Conservation (phyloP, 2,888 invertebrate genomes). For the Drosophila picticornis region DNA sequence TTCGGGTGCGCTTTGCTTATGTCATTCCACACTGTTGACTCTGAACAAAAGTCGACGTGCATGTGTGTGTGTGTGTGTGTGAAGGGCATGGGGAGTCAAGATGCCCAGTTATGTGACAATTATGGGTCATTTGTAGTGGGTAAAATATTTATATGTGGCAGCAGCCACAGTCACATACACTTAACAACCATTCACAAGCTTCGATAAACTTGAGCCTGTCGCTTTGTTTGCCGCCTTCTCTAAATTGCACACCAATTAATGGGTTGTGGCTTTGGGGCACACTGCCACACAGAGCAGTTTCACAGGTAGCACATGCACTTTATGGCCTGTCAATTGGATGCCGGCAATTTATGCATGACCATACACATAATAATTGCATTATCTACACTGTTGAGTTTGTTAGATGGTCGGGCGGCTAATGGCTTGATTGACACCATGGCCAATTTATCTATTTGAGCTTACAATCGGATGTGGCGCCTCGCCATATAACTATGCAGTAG, state of each 20-base stretch:
- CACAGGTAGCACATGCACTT: slow-evolving; percentile 15
- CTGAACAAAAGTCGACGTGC: slow-evolving; percentile 71
- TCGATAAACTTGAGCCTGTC: slow-evolving; percentile 37
- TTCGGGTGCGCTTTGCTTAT: slow-evolving; percentile 18
- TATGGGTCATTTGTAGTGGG: slow-evolving; percentile 66
- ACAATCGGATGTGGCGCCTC: background rate
- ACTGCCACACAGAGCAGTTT: slow-evolving; percentile 1
- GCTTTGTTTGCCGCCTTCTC: slow-evolving; percentile 6
- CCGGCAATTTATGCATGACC: slow-evolving; percentile 3
- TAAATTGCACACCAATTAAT: slow-evolving; percentile 40
- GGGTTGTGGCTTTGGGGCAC: slow-evolving; percentile 29
- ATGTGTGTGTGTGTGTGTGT: background rate
- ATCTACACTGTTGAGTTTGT: slow-evolving; percentile 3
- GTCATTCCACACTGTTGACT: slow-evolving; percentile 74
- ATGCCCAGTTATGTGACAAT: slow-evolving; percentile 65
- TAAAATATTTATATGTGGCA: slow-evolving; percentile 47
- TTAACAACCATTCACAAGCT: slow-evolving; percentile 6
- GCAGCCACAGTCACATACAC: slow-evolving; percentile 6
- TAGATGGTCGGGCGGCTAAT: background rate
- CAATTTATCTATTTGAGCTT: background rate
- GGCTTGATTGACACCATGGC: slow-evolving; percentile 20
- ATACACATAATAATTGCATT: slow-evolving; percentile 39
- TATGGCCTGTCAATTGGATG: slow-evolving; percentile 10
- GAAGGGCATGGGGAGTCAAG: background rate
- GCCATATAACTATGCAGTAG: background rate